A percentile compares a stretch with the other conserved stretches of the same genome.
Evolutionary conservation across 2,888 invertebrate genomes (phyloP).

Genomic region (Trissolcus brochymenae): DNA sequence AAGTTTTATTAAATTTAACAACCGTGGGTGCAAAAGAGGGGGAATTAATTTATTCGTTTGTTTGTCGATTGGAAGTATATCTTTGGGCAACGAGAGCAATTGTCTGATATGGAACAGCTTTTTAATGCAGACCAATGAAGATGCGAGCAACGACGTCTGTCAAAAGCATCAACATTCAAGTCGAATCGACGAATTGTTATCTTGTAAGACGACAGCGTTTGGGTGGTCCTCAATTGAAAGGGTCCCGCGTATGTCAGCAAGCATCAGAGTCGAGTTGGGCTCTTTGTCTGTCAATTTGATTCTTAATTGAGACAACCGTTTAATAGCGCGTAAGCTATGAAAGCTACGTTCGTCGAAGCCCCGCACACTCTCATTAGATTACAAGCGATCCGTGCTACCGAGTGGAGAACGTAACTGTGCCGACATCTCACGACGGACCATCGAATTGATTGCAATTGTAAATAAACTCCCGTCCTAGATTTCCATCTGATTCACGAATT

Average conservation of each 20-base stretch:
- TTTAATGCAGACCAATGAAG: slow-evolving; percentile 46
- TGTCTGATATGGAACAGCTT: slow-evolving; percentile 35
- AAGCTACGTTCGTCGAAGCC: slow-evolving; percentile 33
- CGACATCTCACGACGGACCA: slow-evolving; percentile 32
- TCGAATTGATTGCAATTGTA: slow-evolving; percentile 40
- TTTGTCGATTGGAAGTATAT: background rate
- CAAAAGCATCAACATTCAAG: slow-evolving; percentile 43
- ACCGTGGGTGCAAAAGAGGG: background rate
- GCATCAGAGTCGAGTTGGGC: slow-evolving; percentile 67
- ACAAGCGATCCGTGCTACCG: slow-evolving; percentile 47
- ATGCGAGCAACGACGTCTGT: slow-evolving; percentile 42
- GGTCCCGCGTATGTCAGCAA: slow-evolving; percentile 71
- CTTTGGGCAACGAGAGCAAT: slow-evolving; percentile 17
- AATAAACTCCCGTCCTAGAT: slow-evolving; percentile 31
- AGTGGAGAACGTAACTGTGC: slow-evolving; percentile 23
- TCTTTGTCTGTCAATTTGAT: slow-evolving; percentile 72
- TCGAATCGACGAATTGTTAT: slow-evolving; percentile 58
- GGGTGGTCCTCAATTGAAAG: slow-evolving; percentile 73
- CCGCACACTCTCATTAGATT: slow-evolving; percentile 51
- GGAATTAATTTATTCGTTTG: background rate
- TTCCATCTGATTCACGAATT: slow-evolving; percentile 44
- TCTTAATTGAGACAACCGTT: slow-evolving; percentile 68
- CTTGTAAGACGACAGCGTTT: slow-evolving; percentile 62
- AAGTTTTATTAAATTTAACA: background rate
- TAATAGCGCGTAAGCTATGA: slow-evolving; percentile 59